These are phyloP conservation scores for Sinohyriopsis cumingii DNA, from an alignment of 2,888 invertebrate species.

Conservation along the genomic window DNA sequence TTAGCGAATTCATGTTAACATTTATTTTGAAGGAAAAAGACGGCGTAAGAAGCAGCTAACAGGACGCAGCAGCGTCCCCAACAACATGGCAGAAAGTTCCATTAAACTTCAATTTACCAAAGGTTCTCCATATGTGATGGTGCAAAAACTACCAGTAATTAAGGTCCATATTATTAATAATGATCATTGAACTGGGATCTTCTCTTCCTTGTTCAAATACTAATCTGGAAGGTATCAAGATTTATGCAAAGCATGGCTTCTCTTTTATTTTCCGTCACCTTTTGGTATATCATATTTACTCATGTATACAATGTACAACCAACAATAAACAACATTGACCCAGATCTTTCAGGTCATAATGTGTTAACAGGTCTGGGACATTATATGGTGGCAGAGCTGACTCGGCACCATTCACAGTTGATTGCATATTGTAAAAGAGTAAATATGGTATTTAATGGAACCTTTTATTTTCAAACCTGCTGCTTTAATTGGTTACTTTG, in stretches of 20 bases:
- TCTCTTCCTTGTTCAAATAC: slow-evolving; percentile 19
- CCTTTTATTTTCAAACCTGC: no score
- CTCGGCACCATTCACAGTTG: no score
- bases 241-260: slow-evolving; percentile 42
- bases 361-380: no score
- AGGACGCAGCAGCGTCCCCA: slow-evolving; percentile 27
- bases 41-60: slow-evolving; percentile 39
- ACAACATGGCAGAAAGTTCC: slow-evolving; percentile 24
- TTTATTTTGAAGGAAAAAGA: slow-evolving; percentile 46
- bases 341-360: no score
- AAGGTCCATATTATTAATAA: slow-evolving; percentile 59
- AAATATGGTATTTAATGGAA: no score
- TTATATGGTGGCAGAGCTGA: no score
- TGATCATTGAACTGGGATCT: slow-evolving; percentile 33
- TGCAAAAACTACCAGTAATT: slow-evolving; percentile 57
- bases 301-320: no score
- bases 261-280: neutral
- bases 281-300: neutral
- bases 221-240: slow-evolving; percentile 26
- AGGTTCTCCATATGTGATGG: slow-evolving; percentile 48
- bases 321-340: no score
- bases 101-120: slow-evolving; percentile 54
- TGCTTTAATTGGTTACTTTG: no score
- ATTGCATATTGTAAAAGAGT: no score
- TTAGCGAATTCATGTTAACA: neutral